Evolutionary conservation across 2,113 vertebrate genomes (phyloP), one percentile per base, ranked within the genome.

Genomic region (Tichodroma muraria): DNA sequence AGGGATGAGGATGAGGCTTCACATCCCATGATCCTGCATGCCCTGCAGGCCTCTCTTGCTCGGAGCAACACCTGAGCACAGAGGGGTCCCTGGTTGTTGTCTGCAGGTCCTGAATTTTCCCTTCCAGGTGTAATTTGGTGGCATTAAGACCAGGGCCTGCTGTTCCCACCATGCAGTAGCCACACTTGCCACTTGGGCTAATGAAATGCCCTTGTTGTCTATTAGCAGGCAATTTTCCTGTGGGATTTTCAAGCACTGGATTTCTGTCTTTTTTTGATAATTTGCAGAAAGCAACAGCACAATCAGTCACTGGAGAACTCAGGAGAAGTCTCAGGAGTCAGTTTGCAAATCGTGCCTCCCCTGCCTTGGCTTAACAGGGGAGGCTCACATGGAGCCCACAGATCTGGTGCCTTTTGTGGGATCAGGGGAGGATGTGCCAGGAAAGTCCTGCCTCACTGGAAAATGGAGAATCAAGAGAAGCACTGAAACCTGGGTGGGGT

Each of bases 1-100:
- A 1, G 35, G 9, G 19, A 30, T 4, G 22, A 3, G 12, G 11
- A 13, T 37, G n/a, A 85, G 24, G 40, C 69, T 50, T 7, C 12
- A 40, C 3, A 22, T 12, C 18, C 56, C 1, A 0, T 0, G 3
- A 54, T 37, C 65, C 40, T 7, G 2, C 20, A n/a, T 5, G 40
- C 24, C 76, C 88, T 50, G 15, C 31, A 7, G 40, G 19, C 14
- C 31, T 42, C 56, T 18, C 53, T 82, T 53, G 52, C 66, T 49
- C 31, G n/a, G 71, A 9, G n/a, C 1, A 11, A 37, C 23, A 22
- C 25, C n/a, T 8, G 23, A 50, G 59, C 44, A 23, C 25, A 59
- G 14, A 31, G 6, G 1, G 6, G 3, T 53, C 12, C 37, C 47
- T 6, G 4, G 56, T 1, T 3, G 25, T 14, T 88, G 56, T 57